Conservation (phyloP, 1,140 invertebrate genomes). For the Paracyclopina nana region DNA sequence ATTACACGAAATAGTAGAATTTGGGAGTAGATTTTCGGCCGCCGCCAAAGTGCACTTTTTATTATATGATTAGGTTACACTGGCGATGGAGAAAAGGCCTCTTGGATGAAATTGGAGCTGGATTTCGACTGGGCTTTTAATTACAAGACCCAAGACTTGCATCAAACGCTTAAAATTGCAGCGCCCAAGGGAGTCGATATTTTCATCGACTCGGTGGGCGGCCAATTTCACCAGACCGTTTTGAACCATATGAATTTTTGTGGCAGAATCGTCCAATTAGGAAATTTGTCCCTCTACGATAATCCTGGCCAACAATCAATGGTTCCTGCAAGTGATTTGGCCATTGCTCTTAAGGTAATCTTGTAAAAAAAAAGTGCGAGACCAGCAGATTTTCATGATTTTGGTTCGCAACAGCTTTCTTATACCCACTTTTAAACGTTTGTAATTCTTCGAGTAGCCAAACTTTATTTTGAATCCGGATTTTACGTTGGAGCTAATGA, state of each 20-base stretch:
- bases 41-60: background rate
- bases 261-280: background rate
- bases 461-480: no score
- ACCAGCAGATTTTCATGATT: background rate
- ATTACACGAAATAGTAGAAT: no score
- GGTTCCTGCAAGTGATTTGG: slow-evolving; percentile 1
- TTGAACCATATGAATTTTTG: background rate
- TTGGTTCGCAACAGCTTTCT: no score
- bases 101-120: slow-evolving; percentile 40
- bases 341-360: slow-evolving; percentile 3
- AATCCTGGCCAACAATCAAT: background rate
- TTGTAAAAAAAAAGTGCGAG: background rate
- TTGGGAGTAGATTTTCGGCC: background rate
- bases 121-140: slow-evolving; percentile 46
- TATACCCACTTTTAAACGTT: no score
- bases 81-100: slow-evolving; percentile 9
- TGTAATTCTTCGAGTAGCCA: no score
- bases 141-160: slow-evolving; percentile 41
- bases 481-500: no score
- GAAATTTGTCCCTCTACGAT: background rate
- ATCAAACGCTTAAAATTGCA: slow-evolving; percentile 32
- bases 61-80: slow-evolving; percentile 9
- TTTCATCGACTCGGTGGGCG: slow-evolving; percentile 15
- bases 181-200: slow-evolving; percentile 36
- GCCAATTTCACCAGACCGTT: slow-evolving; percentile 2